Conservation (phyloP, 2,888 invertebrate species). For the Ophraella communa region DNA sequence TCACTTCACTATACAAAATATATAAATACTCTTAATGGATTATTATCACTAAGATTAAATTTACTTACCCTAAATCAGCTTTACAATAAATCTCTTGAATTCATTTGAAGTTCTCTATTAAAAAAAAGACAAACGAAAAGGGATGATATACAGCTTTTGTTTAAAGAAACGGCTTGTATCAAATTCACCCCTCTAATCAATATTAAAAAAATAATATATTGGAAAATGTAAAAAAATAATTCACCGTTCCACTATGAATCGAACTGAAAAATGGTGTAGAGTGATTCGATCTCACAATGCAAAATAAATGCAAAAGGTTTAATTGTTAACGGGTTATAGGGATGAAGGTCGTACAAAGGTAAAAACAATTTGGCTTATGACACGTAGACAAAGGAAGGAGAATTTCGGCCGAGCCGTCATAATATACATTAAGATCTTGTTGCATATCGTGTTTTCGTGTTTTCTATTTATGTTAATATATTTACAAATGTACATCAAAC, state of each 20-base stretch:
- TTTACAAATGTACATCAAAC: slow-evolving; percentile 27
- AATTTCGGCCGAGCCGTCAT: slow-evolving; percentile 60
- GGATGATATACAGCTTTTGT: background rate
- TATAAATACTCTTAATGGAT: background rate
- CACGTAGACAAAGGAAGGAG: slow-evolving; percentile 81
- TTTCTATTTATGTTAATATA: slow-evolving; percentile 22
- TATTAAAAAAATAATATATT: background rate
- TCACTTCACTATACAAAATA: background rate
- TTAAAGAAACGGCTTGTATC: background rate
- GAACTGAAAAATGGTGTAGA: slow-evolving; percentile 47
- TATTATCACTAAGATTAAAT: background rate
- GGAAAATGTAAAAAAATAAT: slow-evolving; percentile 20
- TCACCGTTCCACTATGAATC: slow-evolving; percentile 33
- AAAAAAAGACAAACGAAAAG: slow-evolving; percentile 6
- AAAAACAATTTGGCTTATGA: slow-evolving; percentile 63
- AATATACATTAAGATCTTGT: slow-evolving; percentile 35
- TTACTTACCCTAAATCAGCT: slow-evolving; percentile 9
- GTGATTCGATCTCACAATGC: slow-evolving; percentile 58
- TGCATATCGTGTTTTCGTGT: slow-evolving; percentile 34
- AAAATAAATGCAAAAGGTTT: slow-evolving; percentile 58
- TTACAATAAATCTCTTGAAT: slow-evolving; percentile 11
- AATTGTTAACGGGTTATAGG: slow-evolving; percentile 45
- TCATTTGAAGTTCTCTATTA: slow-evolving; percentile 16
- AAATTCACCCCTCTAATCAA: background rate
- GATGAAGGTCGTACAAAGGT: slow-evolving; percentile 58